Percentiles rank a stretch among this genome's conserved stretches.
These are phyloP conservation scores for Chymomyza amoena DNA, from an alignment of 2,888 invertebrate genomes.

Conservation along the genomic window DNA sequence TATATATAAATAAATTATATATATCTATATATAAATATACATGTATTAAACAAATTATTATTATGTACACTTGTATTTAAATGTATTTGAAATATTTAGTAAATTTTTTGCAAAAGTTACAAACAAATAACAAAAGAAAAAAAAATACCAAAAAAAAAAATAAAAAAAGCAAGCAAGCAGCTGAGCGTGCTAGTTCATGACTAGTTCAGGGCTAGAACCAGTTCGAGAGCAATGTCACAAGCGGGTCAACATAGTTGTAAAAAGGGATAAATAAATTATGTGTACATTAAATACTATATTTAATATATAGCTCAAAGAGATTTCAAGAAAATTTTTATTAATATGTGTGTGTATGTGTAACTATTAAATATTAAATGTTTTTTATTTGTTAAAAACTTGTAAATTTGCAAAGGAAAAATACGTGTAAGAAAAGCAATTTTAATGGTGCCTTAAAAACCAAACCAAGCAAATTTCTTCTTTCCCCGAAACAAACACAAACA, in stretches of 20 bases:
- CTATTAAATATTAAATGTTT: background rate
- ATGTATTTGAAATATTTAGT: slow-evolving; percentile 75
- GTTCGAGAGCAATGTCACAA: background rate
- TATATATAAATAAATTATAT: slow-evolving; percentile 55
- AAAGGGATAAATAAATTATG: slow-evolving; percentile 58
- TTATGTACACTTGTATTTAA: slow-evolving; percentile 73
- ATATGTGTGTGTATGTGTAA: slow-evolving; percentile 42
- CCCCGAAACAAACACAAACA: slow-evolving; percentile 29
- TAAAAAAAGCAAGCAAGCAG: background rate
- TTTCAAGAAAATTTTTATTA: background rate
- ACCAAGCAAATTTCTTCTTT: slow-evolving; percentile 75
- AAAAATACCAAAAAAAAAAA: slow-evolving; percentile 12
- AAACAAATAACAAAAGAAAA: slow-evolving; percentile 33
- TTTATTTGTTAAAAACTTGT: slow-evolving; percentile 67
- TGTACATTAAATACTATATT: slow-evolving; percentile 10
- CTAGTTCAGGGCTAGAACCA: background rate
- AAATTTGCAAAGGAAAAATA: slow-evolving; percentile 77
- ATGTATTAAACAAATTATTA: slow-evolving; percentile 68
- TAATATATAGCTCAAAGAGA: background rate
- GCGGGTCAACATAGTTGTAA: slow-evolving; percentile 9
- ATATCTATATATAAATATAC: slow-evolving; percentile 60
- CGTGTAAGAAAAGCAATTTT: slow-evolving; percentile 79
- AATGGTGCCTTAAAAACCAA: slow-evolving; percentile 79
- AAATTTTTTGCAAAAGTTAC: slow-evolving; percentile 74
- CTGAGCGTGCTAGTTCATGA: background rate